Evolutionary conservation across 2,888 invertebrate species (phyloP).

Genomic region (Cryptocheilus praepositus): DNA sequence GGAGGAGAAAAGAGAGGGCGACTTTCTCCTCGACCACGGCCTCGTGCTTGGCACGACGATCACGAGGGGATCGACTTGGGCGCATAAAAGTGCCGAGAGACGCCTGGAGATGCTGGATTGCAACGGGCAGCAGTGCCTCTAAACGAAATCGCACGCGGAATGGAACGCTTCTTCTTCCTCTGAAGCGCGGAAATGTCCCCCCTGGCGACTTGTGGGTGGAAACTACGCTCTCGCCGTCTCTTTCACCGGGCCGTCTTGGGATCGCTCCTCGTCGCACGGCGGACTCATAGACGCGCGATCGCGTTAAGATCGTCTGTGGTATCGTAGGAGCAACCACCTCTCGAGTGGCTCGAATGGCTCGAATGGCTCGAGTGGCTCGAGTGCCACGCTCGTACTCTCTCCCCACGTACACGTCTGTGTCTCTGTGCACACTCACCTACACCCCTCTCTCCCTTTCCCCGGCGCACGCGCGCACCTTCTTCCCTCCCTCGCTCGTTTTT

Average conservation of each 20-base stretch:
- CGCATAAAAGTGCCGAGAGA: slow-evolving; percentile 32
- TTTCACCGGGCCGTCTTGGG: too few relatives aligned
- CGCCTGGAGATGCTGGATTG: background rate
- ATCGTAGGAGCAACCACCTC: slow-evolving; percentile 51
- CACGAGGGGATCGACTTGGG: slow-evolving; percentile 45
- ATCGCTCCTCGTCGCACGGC: too few relatives aligned
- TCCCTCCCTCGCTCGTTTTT: slow-evolving; percentile 22
- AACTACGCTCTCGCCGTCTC: slow-evolving; percentile 32
- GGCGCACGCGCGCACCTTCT: background rate
- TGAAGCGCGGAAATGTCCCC: slow-evolving; percentile 59
- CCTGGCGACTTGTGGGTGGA: slow-evolving; percentile 59
- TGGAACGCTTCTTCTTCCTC: slow-evolving; percentile 55
- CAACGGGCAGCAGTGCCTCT: background rate
- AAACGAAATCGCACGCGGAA: slow-evolving; percentile 58
- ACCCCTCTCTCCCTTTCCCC: slow-evolving; percentile 9
- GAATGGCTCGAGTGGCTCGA: slow-evolving; percentile 41
- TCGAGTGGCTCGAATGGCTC: slow-evolving; percentile 37
- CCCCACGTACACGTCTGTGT: too few relatives aligned
- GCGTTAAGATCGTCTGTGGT: slow-evolving; percentile 28
- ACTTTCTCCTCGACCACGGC: slow-evolving; percentile 48
- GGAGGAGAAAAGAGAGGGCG: slow-evolving; percentile 28
- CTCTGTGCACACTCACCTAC: too few relatives aligned
- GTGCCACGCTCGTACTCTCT: slow-evolving; percentile 22
- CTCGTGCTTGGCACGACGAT: slow-evolving; percentile 47
- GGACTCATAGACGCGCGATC: slow-evolving; percentile 28